Base-by-base conservation (phyloP, 1,140 invertebrate genomes). In the Pomacea maculata region DNA sequence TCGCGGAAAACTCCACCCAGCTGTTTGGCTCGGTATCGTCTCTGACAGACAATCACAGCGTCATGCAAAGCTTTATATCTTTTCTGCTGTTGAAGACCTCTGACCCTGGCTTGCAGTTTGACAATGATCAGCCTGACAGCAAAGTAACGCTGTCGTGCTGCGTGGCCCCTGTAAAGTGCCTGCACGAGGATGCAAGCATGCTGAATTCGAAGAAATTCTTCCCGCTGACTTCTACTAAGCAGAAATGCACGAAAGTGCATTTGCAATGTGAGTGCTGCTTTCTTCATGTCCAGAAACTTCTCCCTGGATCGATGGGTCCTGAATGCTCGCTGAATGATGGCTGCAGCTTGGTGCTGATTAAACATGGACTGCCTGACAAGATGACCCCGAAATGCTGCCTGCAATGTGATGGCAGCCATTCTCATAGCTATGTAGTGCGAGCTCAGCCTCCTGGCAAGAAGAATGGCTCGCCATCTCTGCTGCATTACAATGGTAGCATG, bases 21-120 rank as follows among this genome's bases (percentile, higher is more conserved):
- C 10, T 34, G n/a, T 19, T 29, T 70, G 54, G 81, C 82, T 76
- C 85, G 81, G 73, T 83, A 84, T 1, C 61, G 74, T 68, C 75
- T 85, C 84, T 91, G 91, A 67, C 89, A 87, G 11, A 81, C 45
- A 14, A 87, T 52, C 52, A 83, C 85, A 25, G 88, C 86, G 29
- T 82, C 61, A 73, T 73, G 85, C 55, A 83, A 25, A 12, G 72
- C 29, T 17, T 64, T 29, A 73, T 81, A 88, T 14, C 76, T 75
- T 15, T 80, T 84, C 71, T 75, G 79, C n/a, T 61, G 25, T 21
- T 83, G 17, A n/a, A 34, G 82, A 15, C 83, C 75, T 75, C 86
- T 84, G 5, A 83, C 81, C 34, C 54, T 3, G 17, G 87, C 81
- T 73, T 88, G 86, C 17, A 88, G 80, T 34, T 52, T 79, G 17